Base-by-base conservation (phyloP, 2,797 vertebrate genomes). In the Gephyroberyx darwinii region DNA sequence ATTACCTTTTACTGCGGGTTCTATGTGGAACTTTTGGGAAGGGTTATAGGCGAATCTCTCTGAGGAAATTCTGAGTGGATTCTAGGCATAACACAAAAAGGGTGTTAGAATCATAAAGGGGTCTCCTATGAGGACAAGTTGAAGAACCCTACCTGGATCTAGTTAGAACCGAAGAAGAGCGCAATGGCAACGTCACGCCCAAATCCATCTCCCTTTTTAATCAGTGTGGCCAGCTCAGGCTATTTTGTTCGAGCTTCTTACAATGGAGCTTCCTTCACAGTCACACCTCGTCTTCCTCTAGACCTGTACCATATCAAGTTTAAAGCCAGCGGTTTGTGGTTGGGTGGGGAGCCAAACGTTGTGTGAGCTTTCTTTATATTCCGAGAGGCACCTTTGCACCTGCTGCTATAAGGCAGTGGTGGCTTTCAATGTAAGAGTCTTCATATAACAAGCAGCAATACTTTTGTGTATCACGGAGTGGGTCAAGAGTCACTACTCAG, bases 271-370 rank as follows among this genome's bases (percentile, higher is more conserved):
- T 58, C 56, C 77, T 74, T 79, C 68, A 58, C 33, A 61, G 62
- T 22, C 22, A 72, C 69, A 57, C 71, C 77, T 83, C 12, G 58
- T 72, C 43, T 59, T 83, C 67, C 52, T 35, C 76, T 72, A 54
- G 58, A 41, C 83, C 60, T 52, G 37, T 2, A 61, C 52, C 67
- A 77, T 86, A 86, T 87, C 82, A 76, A 41, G 84, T 86, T 90
- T 69, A 88, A 90, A 83, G 82, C 1, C 67, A 61, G 76, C 57
- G 54, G 65, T 74, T 69, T 78, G 64, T 31, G 50, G 64, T 39
- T 77, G 81, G 86, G 80, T 83, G 70, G 74, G 61, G 78, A 43
- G 82, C 75, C 22, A 59, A 22, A 20, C 12, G 10, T n/a, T 7
- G 19, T 30, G 37, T 43, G 41, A 45, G 41, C 41, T 20, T 60